Conservation (phyloP, 2,797 vertebrate genomes). For the Mormyrus hasselquistii region DNA sequence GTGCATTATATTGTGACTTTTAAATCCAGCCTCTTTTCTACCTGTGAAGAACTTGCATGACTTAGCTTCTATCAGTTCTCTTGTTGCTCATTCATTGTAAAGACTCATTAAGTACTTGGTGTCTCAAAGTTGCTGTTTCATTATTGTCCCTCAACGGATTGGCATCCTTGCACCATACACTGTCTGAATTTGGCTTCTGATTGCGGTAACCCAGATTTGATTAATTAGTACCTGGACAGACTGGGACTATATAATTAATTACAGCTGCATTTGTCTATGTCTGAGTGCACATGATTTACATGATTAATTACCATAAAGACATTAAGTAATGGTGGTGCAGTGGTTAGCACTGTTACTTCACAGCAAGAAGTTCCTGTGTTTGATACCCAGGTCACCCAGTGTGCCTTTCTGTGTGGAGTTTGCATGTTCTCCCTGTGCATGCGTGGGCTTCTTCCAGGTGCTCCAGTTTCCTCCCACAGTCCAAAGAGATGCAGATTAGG, state of each 20-base stretch:
- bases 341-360: too few species aligned
- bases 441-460: too few species aligned
- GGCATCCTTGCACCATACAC: neutral
- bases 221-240: conserved; percentile 4
- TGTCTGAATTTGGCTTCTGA: neutral
- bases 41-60: neutral
- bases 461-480: too few species aligned
- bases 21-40: neutral
- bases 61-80: neutral
- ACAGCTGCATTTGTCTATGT: neutral
- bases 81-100: neutral
- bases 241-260: neutral
- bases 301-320: neutral
- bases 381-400: too few species aligned
- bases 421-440: too few species aligned
- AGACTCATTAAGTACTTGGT: neutral
- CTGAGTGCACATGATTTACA: neutral
- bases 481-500: too few species aligned
- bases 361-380: too few species aligned
- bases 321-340: neutral
- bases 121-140: neutral
- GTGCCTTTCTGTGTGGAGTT: too few species aligned
- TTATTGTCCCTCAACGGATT: neutral
- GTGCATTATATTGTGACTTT: neutral
- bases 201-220: neutral